A percentile compares a stretch with the other conserved stretches of the same genome.
Evolutionary conservation across 92 coral and sea anemone genomes (phyloP).

Genomic region (Actinostola sp.): DNA sequence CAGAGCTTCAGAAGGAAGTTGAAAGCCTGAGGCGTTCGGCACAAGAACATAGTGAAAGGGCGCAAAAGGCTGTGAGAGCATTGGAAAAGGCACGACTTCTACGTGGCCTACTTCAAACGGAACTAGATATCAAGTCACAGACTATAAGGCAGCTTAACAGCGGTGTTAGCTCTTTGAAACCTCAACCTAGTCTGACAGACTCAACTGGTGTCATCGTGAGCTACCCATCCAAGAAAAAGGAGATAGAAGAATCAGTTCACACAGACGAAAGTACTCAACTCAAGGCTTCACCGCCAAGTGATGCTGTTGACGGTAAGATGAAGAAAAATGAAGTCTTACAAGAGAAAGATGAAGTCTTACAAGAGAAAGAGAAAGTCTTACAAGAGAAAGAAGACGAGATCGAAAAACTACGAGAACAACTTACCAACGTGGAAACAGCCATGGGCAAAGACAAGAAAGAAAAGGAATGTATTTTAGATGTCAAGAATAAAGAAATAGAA

Average conservation of each 20-base stretch:
- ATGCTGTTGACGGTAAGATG: neutral
- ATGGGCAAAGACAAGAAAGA: conserved; percentile 41
- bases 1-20: conserved; percentile 35
- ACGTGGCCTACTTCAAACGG: conserved; percentile 29
- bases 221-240: neutral
- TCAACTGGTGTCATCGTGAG: neutral
- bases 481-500: conserved; percentile 54
- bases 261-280: neutral
- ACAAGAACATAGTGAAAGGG: conserved; percentile 24
- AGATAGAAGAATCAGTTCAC: neutral
- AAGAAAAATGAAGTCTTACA: neutral
- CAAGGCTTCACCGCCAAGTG: neutral
- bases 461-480: conserved; percentile 32
- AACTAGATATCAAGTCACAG: conserved; percentile 23
- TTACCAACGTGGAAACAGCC: conserved; percentile 15
- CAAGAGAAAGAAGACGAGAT: conserved; percentile 12
- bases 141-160: conserved; percentile 7
- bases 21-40: conserved; percentile 21
- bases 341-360: neutral
- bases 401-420: conserved; percentile 10
- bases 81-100: conserved; percentile 34
- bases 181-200: neutral
- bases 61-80: conserved; percentile 26
- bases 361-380: neutral
- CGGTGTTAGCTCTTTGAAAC: neutral